These are phyloP conservation scores for Cecidostiba fungosa DNA, from an alignment of 2,888 invertebrate genomes.

Conservation along the genomic window DNA sequence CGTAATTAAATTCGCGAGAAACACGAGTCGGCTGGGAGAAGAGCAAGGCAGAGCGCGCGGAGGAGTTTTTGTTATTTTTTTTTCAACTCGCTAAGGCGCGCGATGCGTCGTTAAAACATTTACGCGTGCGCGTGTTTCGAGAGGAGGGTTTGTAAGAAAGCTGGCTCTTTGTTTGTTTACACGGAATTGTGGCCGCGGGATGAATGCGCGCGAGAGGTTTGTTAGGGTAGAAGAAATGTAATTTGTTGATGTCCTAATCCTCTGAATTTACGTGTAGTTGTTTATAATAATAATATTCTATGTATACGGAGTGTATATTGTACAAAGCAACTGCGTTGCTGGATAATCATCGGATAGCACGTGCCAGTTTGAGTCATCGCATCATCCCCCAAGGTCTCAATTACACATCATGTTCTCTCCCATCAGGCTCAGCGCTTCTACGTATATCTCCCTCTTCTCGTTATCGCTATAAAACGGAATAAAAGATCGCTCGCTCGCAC, in stretches of 20 bases:
- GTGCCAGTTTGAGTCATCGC: neutral
- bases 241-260: no score
- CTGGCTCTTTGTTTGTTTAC: no score
- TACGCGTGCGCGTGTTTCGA: neutral
- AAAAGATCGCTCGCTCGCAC: slow-evolving; percentile 51
- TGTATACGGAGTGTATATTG: neutral
- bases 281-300: no score
- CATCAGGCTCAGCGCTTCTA: neutral
- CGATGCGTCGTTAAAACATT: slow-evolving; percentile 14
- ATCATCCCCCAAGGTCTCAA: slow-evolving; percentile 35
- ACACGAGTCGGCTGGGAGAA: neutral
- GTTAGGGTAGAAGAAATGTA: no score
- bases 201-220: neutral
- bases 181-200: neutral
- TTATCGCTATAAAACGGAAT: slow-evolving; percentile 55
- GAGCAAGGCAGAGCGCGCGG: neutral
- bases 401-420: slow-evolving; percentile 22
- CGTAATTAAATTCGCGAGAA: slow-evolving; percentile 54
- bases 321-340: neutral
- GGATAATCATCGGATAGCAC: neutral
- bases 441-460: slow-evolving; percentile 36
- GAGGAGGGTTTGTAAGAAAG: neutral
- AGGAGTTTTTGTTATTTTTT: neutral
- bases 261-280: no score
- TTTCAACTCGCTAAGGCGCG: neutral